These are phyloP conservation scores for Pogoniulus pusillus DNA, from an alignment of 2,797 vertebrate species.

Conservation along the genomic window DNA sequence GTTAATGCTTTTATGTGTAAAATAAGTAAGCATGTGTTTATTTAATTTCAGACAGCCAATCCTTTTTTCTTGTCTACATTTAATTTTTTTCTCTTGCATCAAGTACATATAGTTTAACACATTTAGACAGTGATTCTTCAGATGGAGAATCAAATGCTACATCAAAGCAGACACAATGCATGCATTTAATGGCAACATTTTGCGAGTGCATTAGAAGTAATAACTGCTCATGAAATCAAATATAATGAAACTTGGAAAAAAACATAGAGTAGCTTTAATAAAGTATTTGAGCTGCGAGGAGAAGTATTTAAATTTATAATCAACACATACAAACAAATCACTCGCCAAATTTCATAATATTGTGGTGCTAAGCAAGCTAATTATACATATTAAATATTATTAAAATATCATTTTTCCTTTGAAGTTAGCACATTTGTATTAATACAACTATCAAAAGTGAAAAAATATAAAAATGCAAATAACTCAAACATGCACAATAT, in stretches of 20 bases:
- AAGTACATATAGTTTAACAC: conserved; percentile 33
- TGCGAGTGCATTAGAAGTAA: conserved; percentile 33
- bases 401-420: conserved; percentile 40
- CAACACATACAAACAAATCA: conserved; percentile 52
- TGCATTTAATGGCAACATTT: conserved; percentile 40
- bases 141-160: background rate
- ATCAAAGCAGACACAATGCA: conserved; percentile 48
- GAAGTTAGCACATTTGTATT: conserved; percentile 25
- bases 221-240: conserved; percentile 37
- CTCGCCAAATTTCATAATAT: conserved; percentile 51
- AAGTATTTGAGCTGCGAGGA: conserved; percentile 31
- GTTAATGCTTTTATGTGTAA: background rate
- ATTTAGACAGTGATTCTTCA: background rate
- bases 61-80: background rate
- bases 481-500: background rate
- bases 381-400: conserved; percentile 45
- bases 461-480: background rate
- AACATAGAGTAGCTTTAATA: conserved; percentile 39
- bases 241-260: conserved; percentile 43
- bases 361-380: conserved; percentile 27
- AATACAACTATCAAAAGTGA: conserved; percentile 23
- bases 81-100: background rate
- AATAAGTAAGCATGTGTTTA: background rate
- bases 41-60: background rate
- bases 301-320: conserved; percentile 58